A percentile compares a stretch with the other conserved stretches of the same genome.
Conservation (phyloP, 1,140 invertebrate species). For the Temnothorax nylanderi region DNA sequence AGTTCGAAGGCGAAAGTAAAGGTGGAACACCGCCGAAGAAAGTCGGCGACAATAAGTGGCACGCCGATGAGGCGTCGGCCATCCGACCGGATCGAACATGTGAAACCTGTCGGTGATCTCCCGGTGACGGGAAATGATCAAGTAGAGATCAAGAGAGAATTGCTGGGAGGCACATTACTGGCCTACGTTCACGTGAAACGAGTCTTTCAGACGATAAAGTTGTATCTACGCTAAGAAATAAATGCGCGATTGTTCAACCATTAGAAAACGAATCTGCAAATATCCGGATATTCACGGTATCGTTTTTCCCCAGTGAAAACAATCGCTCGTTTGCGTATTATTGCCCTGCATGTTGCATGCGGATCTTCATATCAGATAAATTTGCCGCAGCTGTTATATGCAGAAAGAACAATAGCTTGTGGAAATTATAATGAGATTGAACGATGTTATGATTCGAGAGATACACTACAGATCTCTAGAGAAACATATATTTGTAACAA, state of each 20-base stretch:
- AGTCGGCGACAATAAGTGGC: conserved; percentile 67
- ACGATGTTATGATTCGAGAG: neutral
- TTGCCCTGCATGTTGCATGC: neutral
- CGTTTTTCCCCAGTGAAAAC: conserved; percentile 37
- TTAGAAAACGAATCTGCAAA: conserved; percentile 20
- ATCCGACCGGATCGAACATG: conserved; percentile 35
- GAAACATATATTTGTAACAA: neutral
- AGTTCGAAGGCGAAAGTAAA: conserved; percentile 71
- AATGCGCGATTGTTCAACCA: conserved; percentile 5
- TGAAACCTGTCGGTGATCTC: conserved; percentile 49
- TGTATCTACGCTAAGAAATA: neutral
- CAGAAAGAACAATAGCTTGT: conserved; percentile 36
- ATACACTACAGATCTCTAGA: neutral
- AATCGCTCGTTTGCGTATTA: conserved; percentile 20
- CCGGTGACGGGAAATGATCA: neutral
- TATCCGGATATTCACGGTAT: neutral
- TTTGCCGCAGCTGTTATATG: neutral
- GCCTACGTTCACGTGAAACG: neutral
- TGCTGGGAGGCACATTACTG: neutral
- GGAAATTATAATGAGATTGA: conserved; percentile 23
- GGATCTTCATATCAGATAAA: conserved; percentile 41
- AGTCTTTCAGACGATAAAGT: neutral
- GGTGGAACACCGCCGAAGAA: conserved; percentile 61
- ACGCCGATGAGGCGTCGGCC: conserved; percentile 54
- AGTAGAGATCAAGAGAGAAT: conserved; percentile 9